These are phyloP conservation scores for Nycticryphes semicollaris DNA, from an alignment of 2,113 vertebrate genomes.

Conservation along the genomic window DNA sequence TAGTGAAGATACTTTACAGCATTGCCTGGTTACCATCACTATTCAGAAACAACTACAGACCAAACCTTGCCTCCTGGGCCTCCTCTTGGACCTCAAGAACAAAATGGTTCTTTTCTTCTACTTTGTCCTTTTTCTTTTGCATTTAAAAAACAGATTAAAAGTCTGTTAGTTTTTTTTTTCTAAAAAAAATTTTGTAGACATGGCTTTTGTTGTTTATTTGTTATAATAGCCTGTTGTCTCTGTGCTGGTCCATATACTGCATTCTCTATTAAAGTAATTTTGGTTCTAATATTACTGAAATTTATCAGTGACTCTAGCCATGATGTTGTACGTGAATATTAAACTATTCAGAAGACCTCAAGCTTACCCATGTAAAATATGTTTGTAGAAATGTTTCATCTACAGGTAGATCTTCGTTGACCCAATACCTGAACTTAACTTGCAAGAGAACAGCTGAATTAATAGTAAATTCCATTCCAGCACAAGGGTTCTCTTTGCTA, in stretches of 20 bases:
- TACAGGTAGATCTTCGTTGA: background rate
- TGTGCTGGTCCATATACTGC: background rate
- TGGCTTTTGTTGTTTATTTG: background rate
- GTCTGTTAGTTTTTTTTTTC: too few relatives aligned
- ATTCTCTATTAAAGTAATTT: background rate
- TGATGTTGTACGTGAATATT: background rate
- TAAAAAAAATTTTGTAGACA: background rate
- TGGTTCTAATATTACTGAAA: background rate
- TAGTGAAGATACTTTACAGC: background rate
- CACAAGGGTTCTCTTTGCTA: background rate
- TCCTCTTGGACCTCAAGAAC: background rate
- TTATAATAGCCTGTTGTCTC: background rate
- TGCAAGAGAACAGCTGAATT: background rate
- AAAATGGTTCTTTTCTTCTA: background rate
- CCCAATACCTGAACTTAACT: background rate
- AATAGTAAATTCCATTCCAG: background rate
- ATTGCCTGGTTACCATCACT: background rate
- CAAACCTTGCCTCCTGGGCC: background rate
- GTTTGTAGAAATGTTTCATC: background rate
- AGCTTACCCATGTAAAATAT: background rate
- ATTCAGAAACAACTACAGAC: background rate
- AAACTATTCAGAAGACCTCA: background rate
- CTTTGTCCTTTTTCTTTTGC: background rate
- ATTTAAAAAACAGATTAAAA: background rate
- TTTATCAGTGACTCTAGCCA: background rate